phyloP scores from a whole-genome alignment of 2,113 vertebrate genomes.

The Meles meles region DNA sequence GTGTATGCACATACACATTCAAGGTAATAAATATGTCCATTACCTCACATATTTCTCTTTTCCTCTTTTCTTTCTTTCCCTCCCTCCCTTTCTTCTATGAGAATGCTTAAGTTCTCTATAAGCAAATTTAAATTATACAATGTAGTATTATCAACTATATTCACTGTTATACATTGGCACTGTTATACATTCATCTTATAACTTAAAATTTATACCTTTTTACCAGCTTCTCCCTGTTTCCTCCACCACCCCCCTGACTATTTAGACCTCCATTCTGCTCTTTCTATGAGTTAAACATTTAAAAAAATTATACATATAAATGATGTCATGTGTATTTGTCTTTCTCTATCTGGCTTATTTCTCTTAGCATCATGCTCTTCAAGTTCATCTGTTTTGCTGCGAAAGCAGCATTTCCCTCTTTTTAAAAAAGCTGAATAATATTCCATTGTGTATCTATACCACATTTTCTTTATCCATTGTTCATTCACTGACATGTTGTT shows the following conservation, averaged over 20 bases:
- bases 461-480: not conserved
- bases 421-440: not conserved
- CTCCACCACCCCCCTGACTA: not conserved
- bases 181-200: not conserved
- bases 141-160: not conserved
- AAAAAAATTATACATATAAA: not conserved
- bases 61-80: not conserved
- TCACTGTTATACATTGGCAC: not conserved
- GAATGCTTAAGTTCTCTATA: not conserved
- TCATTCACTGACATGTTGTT: not conserved
- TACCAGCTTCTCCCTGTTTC: not conserved
- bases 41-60: not conserved
- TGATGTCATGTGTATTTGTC: not conserved
- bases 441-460: not conserved
- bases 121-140: not conserved
- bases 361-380: not conserved
- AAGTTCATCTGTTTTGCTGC: not conserved
- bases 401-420: not conserved
- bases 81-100: not conserved
- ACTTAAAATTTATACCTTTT: not conserved
- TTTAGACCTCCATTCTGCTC: not conserved
- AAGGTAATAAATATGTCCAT: not conserved
- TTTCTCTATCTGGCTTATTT: not conserved
- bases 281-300: not conserved
- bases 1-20: not conserved